Evolutionary conservation across 2,113 vertebrate genomes (phyloP).

Genomic region (Etheostoma cragini): DNA sequence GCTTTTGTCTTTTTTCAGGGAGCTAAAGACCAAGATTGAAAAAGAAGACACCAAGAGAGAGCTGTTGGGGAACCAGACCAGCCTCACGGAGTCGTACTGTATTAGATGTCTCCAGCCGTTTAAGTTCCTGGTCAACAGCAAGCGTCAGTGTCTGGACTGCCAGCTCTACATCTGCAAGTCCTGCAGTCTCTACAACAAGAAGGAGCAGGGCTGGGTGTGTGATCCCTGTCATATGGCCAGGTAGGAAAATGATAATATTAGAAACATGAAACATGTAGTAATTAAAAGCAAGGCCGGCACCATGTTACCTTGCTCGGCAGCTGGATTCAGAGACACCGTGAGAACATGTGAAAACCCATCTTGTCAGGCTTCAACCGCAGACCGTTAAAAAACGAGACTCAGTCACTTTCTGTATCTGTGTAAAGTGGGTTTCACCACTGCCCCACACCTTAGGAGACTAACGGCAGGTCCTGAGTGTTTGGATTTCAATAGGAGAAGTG

Average conservation of each 20-base stretch:
- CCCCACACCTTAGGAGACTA: too few relatives aligned
- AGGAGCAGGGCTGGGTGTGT: slow-evolving; percentile 90
- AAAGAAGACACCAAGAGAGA: slow-evolving; percentile 89
- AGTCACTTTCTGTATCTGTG: too few relatives aligned
- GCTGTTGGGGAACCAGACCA: slow-evolving; percentile 82
- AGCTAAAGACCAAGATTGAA: slow-evolving; percentile 88
- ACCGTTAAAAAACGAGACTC: too few relatives aligned
- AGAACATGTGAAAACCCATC: too few relatives aligned
- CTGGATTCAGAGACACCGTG: too few relatives aligned
- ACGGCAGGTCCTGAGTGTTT: too few relatives aligned
- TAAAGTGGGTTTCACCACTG: too few relatives aligned
- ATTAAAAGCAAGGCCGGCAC: too few relatives aligned
- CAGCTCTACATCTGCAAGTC: slow-evolving; percentile 85
- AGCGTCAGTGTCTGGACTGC: slow-evolving; percentile 89
- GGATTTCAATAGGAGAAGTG: too few relatives aligned
- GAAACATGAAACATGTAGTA: too few relatives aligned
- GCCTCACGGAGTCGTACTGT: slow-evolving; percentile 87
- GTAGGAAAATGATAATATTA: slow-evolving; percentile 69
- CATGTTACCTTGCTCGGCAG: too few relatives aligned
- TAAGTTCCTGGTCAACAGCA: slow-evolving; percentile 89
- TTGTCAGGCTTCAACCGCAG: too few relatives aligned
- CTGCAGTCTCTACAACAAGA: slow-evolving; percentile 89
- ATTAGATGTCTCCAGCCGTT: slow-evolving; percentile 92
- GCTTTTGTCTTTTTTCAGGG: slow-evolving; percentile 75
- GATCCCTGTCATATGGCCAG: slow-evolving; percentile 90